phyloP scores from a whole-genome alignment of 2,113 vertebrate genomes.

The Thamnophis sirtalis region DNA sequence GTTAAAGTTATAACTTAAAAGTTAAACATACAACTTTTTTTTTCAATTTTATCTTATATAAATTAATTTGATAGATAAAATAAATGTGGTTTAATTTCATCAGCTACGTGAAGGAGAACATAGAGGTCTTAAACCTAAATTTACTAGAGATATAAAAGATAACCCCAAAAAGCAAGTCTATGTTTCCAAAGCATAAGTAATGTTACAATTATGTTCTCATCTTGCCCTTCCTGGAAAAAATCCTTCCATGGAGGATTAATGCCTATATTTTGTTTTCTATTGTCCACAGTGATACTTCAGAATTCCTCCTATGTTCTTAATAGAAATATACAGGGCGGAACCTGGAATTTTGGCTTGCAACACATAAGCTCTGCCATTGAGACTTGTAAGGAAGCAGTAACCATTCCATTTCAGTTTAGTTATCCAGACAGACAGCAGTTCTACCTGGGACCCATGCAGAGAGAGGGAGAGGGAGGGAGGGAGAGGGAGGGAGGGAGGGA shows the following conservation, averaged over 20 bases:
- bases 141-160: not conserved
- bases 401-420: not conserved
- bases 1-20: no score
- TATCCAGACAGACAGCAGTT: not conserved
- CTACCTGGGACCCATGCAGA: not conserved
- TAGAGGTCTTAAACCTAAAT: not conserved
- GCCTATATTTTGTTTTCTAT: not conserved
- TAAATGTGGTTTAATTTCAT: not conserved
- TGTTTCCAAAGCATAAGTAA: not conserved
- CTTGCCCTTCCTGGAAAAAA: not conserved
- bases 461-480: fast-evolving
- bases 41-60: not conserved
- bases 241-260: not conserved
- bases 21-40: not conserved
- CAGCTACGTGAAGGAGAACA: not conserved
- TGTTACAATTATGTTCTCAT: not conserved
- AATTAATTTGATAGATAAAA: not conserved
- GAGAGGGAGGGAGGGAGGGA: no score
- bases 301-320: not conserved
- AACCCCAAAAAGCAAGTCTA: not conserved
- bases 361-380: not conserved
- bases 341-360: not conserved
- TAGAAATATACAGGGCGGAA: not conserved
- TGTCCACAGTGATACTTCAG: not conserved
- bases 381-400: not conserved